phyloP scores from a whole-genome alignment of 2,113 vertebrate species.

The Zosterops lateralis region DNA sequence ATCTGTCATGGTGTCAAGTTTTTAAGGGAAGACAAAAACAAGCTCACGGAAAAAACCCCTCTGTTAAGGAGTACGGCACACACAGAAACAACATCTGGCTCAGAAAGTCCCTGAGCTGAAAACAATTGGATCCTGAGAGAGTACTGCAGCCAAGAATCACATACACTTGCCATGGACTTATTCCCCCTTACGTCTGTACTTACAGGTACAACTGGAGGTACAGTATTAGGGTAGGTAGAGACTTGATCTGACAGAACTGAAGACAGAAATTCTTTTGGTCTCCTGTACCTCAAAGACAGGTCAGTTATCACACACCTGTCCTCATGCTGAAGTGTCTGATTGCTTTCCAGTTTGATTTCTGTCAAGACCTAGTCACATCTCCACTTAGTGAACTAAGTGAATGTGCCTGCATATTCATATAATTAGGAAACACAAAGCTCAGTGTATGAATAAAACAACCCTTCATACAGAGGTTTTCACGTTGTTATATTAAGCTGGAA shows the following conservation, averaged over 20 bases:
- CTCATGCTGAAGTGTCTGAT: neutral
- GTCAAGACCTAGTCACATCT: neutral
- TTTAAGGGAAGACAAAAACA: conserved; percentile 12
- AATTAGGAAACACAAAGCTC: neutral
- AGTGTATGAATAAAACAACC: neutral
- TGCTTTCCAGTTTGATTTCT: neutral
- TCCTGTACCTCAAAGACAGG: neutral
- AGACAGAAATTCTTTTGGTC: neutral
- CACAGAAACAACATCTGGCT: conserved; percentile 1
- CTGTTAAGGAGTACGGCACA: neutral
- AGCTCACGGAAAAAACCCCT: rapidly evolving
- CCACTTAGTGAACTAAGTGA: neutral
- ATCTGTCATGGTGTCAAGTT: conserved; percentile 9
- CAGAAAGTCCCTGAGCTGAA: neutral
- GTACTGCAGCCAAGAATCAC: neutral
- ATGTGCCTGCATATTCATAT: neutral
- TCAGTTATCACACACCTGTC: neutral
- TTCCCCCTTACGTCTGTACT: neutral
- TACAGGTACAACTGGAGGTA: neutral
- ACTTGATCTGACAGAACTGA: neutral
- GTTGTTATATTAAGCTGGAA: neutral
- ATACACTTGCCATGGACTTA: neutral
- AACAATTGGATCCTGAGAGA: neutral
- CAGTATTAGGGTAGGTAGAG: neutral
- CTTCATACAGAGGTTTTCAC: neutral